These are phyloP conservation scores for Cyrtodaria siliqua DNA, from an alignment of 2,888 invertebrate species.

Conservation along the genomic window DNA sequence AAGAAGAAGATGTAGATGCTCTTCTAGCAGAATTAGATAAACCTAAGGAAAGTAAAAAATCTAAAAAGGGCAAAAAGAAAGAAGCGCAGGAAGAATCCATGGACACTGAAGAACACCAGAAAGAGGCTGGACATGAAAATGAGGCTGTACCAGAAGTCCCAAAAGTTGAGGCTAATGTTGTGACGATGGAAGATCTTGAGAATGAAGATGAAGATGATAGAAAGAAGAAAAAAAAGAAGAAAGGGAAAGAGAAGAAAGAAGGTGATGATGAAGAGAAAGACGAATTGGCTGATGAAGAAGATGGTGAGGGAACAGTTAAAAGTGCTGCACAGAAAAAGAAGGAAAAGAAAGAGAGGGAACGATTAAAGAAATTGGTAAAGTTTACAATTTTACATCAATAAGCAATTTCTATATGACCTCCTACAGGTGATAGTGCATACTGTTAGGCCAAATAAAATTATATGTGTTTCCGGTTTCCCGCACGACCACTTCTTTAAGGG, in stretches of 20 bases:
- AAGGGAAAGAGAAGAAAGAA: constrained; percentile 28
- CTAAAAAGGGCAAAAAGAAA: constrained; percentile 71
- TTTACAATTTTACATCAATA: no score
- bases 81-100: constrained; percentile 51
- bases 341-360: constrained; percentile 87
- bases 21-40: constrained; percentile 82
- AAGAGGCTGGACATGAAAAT: constrained; percentile 37
- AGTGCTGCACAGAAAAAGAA: constrained; percentile 83
- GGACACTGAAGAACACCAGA: constrained; percentile 25
- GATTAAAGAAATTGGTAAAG: constrained; percentile 60
- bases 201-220: constrained; percentile 70
- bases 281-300: constrained; percentile 83
- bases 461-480: no score
- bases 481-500: no score
- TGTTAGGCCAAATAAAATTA: no score
- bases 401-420: no score
- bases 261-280: constrained; percentile 83
- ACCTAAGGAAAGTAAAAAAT: constrained; percentile 70
- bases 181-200: constrained; percentile 72
- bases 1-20: constrained; percentile 84
- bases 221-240: constrained; percentile 67
- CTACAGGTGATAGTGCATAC: no score
- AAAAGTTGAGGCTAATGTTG: constrained; percentile 57
- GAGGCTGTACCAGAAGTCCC: constrained; percentile 25
- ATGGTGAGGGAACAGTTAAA: constrained; percentile 91